Conservation (phyloP, 2,888 invertebrate genomes). For the Eupithecia exiguata region DNA sequence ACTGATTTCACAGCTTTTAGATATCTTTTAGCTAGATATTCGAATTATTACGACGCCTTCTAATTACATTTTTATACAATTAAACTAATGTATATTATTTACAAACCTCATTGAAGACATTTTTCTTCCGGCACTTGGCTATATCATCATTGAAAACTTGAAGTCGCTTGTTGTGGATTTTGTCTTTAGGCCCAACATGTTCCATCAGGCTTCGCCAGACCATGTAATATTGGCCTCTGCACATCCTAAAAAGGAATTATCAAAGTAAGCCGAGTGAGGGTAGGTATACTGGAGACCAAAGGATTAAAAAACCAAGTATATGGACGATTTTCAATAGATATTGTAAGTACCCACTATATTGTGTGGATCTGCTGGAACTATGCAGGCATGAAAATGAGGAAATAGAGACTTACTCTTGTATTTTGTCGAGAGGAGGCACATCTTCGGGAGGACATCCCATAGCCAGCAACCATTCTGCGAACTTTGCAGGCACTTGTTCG, state of each 20-base stretch:
- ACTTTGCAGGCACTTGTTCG: conserved; percentile 71
- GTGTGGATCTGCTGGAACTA: neutral
- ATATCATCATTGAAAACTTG: conserved; percentile 73
- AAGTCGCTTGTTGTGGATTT: conserved; percentile 61
- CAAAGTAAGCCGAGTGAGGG: neutral
- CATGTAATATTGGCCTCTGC: conserved; percentile 75
- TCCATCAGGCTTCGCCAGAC: conserved; percentile 78
- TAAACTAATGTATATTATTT: too few species aligned
- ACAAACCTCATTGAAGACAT: conserved; percentile 61
- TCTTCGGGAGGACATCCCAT: conserved; percentile 76
- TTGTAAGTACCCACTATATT: neutral
- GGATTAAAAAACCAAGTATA: neutral
- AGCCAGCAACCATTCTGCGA: conserved; percentile 70
- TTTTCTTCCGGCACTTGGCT: conserved; percentile 58
- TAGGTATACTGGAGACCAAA: neutral
- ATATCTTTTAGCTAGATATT: neutral
- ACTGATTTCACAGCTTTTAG: neutral
- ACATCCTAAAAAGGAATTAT: conserved; percentile 50
- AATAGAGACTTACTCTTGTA: conserved; percentile 61
- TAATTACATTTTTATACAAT: neutral
- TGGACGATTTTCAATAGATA: neutral
- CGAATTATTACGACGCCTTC: neutral
- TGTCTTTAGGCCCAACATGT: conserved; percentile 65
- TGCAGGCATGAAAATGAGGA: neutral
- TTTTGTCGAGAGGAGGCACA: conserved; percentile 70